Evolutionary conservation across 2,888 invertebrate species (phyloP), one percentile per base, ranked within the genome.

Genomic region (Sarcophaga rosellei): DNA sequence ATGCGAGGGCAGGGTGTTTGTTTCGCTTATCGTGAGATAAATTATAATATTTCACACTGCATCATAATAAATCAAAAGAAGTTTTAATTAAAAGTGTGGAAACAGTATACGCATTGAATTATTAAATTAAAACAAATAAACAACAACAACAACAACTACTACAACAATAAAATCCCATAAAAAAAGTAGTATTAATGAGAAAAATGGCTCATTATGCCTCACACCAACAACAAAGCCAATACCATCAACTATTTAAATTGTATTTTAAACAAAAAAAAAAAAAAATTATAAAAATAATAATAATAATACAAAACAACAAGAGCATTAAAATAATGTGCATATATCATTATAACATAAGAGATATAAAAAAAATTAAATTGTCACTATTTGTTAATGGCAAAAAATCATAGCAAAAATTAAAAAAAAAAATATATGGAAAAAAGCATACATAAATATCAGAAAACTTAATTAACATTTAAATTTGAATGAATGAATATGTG

Each of bases 61-160:
- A 84, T 70, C 65, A 84, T 84, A 81, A 86, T 86, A 86, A 86
- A 86, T 86, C 86, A 86, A 81, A 85, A 81, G 74, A 84, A 84
- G 21, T 69, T 86, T 86, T 86, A 84, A 86, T 84, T 86, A 84
- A 86, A 84, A 80, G 66, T 74, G 57, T 72, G 78, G 44, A 78
- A 81, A 84, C 69, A 78, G 73, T 70, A 73, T 68, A 75, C 68
- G 70, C 78, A 84, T 78, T 84, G 74, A 75, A 69, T 61, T 79
- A 83, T 86, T 76, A 70, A 65, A 81, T 74, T 23, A 57, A 70
- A 35, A 23, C 17, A 15, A 69, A 62, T 72, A 79, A 72, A 83
- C 61, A 79, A 59, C 77, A 85, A 77, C 47, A 72, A 57, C 57
- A 70, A 63, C 69, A 62, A 25, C 15, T 1, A 47, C 12, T 6